Percentiles rank a stretch among this genome's conserved stretches.
These are phyloP conservation scores for Anastrepha ludens DNA, from an alignment of 1,140 invertebrate genomes.

Conservation along the genomic window DNA sequence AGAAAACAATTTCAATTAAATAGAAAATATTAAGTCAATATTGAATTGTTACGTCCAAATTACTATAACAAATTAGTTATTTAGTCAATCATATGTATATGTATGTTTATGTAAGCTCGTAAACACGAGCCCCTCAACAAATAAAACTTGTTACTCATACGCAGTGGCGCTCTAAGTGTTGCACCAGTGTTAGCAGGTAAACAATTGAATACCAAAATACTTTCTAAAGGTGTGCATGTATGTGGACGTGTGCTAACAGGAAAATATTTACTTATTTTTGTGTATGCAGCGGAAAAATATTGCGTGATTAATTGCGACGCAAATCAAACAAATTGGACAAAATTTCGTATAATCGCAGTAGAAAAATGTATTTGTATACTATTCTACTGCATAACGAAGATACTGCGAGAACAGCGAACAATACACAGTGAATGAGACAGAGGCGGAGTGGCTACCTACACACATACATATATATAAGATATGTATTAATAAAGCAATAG, in stretches of 20 bases:
- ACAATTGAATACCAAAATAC: background rate
- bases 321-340: constrained; percentile 30
- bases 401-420: background rate
- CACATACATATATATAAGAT: too few species aligned
- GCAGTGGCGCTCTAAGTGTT: background rate
- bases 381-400: background rate
- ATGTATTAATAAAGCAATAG: too few species aligned
- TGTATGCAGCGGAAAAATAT: constrained; percentile 10
- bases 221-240: background rate
- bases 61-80: background rate
- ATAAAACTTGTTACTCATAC: constrained; percentile 35
- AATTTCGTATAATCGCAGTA: background rate
- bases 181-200: background rate
- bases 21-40: too few species aligned
- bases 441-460: too few species aligned
- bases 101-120: background rate
- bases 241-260: background rate
- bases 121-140: background rate
- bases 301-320: constrained; percentile 44
- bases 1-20: too few species aligned
- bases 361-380: background rate
- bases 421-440: too few species aligned
- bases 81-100: background rate
- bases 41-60: background rate
- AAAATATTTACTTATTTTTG: background rate